A percentile compares a stretch with the other conserved stretches of the same genome.
Conservation (phyloP, 1,140 invertebrate species). For the Hestina assimilis region DNA sequence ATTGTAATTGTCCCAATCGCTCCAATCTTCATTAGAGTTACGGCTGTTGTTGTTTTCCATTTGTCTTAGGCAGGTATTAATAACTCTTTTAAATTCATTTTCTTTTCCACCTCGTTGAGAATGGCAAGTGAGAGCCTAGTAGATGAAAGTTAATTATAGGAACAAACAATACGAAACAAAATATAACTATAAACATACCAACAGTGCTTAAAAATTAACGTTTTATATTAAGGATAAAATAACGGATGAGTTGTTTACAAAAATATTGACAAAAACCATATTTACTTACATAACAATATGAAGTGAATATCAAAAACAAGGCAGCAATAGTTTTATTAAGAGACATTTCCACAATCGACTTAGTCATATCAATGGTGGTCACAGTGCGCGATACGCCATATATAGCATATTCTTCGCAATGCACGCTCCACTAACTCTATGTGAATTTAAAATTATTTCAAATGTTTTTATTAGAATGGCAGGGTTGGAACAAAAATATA, state of each 20-base stretch:
- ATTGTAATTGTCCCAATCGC: conserved; percentile 23
- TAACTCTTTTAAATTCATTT: conserved; percentile 62
- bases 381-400: background rate
- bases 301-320: conserved; percentile 31
- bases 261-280: background rate
- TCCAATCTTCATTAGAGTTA: conserved; percentile 43
- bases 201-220: too few species aligned
- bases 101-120: conserved; percentile 72
- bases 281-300: conserved; percentile 40
- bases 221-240: too few species aligned
- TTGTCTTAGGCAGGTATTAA: conserved; percentile 52
- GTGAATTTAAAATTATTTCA: background rate
- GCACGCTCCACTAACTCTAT: conserved; percentile 16
- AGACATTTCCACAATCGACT: conserved; percentile 2
- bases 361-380: background rate
- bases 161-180: too few species aligned
- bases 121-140: conserved; percentile 69
- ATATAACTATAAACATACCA: too few species aligned
- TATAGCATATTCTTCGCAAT: background rate
- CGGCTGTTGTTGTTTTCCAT: conserved; percentile 41
- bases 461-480: conserved; percentile 7
- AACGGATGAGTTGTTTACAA: too few species aligned
- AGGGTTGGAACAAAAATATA: background rate
- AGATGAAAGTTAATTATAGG: background rate
- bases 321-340: conserved; percentile 10